Conservation (phyloP, 2,113 vertebrate species). For the Suricata suricatta region DNA sequence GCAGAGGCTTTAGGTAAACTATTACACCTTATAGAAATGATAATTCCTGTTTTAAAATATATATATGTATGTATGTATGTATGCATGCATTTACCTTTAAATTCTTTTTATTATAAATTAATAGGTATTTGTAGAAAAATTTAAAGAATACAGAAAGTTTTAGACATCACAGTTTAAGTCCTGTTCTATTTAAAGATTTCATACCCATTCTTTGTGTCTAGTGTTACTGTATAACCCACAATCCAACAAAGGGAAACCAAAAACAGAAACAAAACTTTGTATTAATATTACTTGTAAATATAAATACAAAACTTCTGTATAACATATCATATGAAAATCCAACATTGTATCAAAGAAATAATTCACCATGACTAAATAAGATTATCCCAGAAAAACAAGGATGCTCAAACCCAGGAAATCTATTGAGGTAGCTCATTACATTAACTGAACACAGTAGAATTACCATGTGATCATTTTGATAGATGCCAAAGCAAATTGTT, state of each 20-base stretch:
- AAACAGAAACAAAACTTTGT: background rate
- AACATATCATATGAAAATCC: slow-evolving; percentile 19
- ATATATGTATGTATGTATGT: background rate
- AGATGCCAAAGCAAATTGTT: background rate
- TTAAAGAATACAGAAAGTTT: background rate
- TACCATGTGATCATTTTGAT: background rate
- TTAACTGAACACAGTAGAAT: background rate
- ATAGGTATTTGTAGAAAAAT: background rate
- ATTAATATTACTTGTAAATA: background rate
- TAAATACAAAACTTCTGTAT: background rate
- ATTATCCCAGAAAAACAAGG: background rate
- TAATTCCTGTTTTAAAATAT: slow-evolving; percentile 1
- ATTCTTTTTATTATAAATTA: background rate
- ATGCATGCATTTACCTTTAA: background rate
- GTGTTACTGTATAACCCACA: background rate
- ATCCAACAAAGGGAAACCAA: slow-evolving; percentile 2
- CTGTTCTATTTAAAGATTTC: slow-evolving; percentile 22
- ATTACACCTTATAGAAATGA: background rate
- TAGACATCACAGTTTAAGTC: background rate
- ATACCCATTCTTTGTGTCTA: background rate
- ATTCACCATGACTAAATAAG: background rate
- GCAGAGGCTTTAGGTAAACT: background rate
- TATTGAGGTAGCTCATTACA: background rate
- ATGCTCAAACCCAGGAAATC: slow-evolving; percentile 8
- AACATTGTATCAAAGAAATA: background rate